Conservation (phyloP, 1,140 invertebrate genomes). For the Coelopa frigida region DNA sequence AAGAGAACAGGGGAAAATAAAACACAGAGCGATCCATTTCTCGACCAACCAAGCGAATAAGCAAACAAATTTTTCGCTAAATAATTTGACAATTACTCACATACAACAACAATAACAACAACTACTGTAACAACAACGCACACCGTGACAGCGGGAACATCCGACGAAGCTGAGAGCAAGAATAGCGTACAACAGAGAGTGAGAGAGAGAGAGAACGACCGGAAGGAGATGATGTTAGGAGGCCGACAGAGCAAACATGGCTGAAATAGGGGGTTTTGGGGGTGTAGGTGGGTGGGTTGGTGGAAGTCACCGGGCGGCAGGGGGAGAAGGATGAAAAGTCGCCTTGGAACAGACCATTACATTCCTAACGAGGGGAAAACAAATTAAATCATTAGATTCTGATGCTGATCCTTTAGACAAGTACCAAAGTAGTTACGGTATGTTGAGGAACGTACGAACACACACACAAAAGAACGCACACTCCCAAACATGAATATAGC, state of each 20-base stretch:
- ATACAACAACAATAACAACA: constrained; percentile 17
- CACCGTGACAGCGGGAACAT: no score
- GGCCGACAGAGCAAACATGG: no score
- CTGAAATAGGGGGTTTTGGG: background rate
- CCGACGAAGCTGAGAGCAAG: constrained; percentile 2
- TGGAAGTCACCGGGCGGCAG: background rate
- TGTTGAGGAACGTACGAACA: no score
- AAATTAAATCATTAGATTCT: constrained; percentile 46
- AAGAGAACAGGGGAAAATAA: constrained; percentile 24
- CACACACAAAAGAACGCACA: no score
- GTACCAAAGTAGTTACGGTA: constrained; percentile 14
- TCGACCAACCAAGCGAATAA: constrained; percentile 34
- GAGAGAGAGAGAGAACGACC: background rate
- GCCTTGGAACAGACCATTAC: constrained; percentile 42
- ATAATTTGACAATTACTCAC: constrained; percentile 46
- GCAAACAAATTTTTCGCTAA: constrained; percentile 45
- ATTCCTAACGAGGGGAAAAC: constrained; percentile 41
- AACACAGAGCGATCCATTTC: constrained; percentile 30
- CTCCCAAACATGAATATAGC: no score
- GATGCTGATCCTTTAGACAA: constrained; percentile 20
- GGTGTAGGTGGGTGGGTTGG: background rate
- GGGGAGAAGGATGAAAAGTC: constrained; percentile 14
- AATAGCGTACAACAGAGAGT: background rate
- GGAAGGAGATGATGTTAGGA: background rate
- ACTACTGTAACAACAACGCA: no score